A percentile compares a stretch with the other conserved stretches of the same genome.
phyloP scores from a whole-genome alignment of 2,888 invertebrate species.

The Shargacucullia verbasci region DNA sequence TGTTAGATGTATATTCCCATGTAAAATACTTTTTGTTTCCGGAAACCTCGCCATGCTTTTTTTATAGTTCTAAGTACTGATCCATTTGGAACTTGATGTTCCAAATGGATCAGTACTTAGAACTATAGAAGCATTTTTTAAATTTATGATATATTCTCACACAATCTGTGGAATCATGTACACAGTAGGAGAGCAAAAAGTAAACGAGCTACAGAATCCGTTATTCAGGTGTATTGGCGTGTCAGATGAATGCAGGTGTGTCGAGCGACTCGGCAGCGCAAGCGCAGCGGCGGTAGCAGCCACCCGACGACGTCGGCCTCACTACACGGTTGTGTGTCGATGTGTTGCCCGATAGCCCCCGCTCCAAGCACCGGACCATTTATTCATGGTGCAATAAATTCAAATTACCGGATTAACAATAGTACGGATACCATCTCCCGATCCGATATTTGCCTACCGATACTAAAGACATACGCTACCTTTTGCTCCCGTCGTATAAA shows the following conservation, averaged over 20 bases:
- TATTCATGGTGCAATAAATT: constrained; percentile 89
- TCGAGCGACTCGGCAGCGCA: constrained; percentile 42
- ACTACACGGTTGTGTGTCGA: constrained; percentile 75
- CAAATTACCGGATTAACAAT: constrained; percentile 89
- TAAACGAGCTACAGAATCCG: constrained; percentile 46
- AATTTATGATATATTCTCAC: not conserved
- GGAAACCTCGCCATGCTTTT: not conserved
- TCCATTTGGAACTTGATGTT: not conserved
- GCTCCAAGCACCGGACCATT: constrained; percentile 79
- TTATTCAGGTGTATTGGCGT: constrained; percentile 63
- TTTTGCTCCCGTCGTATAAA: constrained; percentile 65
- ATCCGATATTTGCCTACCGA: constrained; percentile 73
- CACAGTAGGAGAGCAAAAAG: constrained; percentile 24
- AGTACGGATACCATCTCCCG: constrained; percentile 84
- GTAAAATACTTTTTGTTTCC: too few relatives aligned
- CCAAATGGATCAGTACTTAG: not conserved
- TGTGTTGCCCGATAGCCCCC: constrained; percentile 81
- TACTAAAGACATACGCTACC: constrained; percentile 69
- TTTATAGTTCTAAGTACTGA: too few relatives aligned
- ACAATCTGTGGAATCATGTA: constrained; percentile 8
- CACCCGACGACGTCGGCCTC: constrained; percentile 59
- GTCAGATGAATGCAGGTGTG: constrained; percentile 65
- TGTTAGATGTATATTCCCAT: constrained; percentile 11
- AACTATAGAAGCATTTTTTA: not conserved
- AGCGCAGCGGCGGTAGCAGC: constrained; percentile 52